Conservation (phyloP, 1,140 invertebrate species). For the Aphelinus atriplicis region DNA sequence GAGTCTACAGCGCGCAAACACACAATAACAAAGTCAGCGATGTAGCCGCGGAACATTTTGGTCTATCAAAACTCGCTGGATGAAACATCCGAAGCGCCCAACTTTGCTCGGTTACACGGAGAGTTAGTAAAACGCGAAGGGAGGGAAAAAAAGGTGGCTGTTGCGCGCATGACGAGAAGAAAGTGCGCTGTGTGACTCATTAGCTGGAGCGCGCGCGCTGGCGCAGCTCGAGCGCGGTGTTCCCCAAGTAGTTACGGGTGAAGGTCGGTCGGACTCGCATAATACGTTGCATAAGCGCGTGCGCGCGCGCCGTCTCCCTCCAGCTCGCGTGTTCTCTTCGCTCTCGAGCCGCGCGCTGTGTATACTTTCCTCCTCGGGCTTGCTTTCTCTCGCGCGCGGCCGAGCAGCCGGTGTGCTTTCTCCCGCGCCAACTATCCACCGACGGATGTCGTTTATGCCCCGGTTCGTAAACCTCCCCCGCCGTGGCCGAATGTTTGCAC, state of each 20-base stretch:
- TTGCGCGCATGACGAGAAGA: too few relatives aligned
- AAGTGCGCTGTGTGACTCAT: too few relatives aligned
- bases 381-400: constrained; percentile 24
- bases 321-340: background rate
- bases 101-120: too few relatives aligned
- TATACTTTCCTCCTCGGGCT: background rate
- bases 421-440: background rate
- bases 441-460: constrained; percentile 45
- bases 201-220: too few relatives aligned
- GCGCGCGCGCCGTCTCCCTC: background rate
- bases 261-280: constrained; percentile 15
- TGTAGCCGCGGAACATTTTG: too few relatives aligned
- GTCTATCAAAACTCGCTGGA: too few relatives aligned
- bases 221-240: background rate
- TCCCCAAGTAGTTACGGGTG: constrained; percentile 10
- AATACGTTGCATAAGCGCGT: background rate
- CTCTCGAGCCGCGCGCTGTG: too few relatives aligned
- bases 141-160: too few relatives aligned
- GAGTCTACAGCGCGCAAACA: too few relatives aligned
- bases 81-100: too few relatives aligned
- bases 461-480: constrained; percentile 46
- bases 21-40: too few relatives aligned
- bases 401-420: constrained; percentile 18
- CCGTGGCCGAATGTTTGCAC: background rate
- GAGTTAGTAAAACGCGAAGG: too few relatives aligned